These are phyloP conservation scores for Pseudoips prasinana DNA, from an alignment of 2,888 invertebrate species.

Conservation along the genomic window DNA sequence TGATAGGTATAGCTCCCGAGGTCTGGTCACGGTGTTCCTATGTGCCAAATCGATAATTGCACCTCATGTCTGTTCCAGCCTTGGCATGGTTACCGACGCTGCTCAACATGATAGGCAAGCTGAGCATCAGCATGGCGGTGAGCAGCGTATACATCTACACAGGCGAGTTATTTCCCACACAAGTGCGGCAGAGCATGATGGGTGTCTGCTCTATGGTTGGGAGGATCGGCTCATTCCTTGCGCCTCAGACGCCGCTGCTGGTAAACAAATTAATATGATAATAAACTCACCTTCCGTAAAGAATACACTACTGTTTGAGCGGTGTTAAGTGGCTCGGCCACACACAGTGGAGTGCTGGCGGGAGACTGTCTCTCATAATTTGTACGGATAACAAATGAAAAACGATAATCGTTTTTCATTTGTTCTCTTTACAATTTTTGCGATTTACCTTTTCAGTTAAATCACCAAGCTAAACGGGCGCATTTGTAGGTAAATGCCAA, in stretches of 20 bases:
- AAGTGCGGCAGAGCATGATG: conserved; percentile 79
- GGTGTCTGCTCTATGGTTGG: conserved; percentile 83
- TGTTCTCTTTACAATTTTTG: no score
- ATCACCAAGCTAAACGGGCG: no score
- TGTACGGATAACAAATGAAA: no score
- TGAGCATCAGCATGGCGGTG: conserved; percentile 82
- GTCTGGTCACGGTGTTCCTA: no score
- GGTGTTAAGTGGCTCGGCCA: conserved; percentile 12
- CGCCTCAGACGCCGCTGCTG: conserved; percentile 85
- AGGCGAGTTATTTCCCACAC: conserved; percentile 84
- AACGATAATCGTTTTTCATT: no score
- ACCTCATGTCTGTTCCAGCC: conserved; percentile 48
- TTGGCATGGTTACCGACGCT: conserved; percentile 74
- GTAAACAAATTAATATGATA: conserved; percentile 31
- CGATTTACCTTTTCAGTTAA: no score
- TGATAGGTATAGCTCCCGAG: no score
- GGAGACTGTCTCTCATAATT: no score
- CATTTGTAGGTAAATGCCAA: no score
- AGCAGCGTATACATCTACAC: conserved; percentile 83
- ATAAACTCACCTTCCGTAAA: no score
- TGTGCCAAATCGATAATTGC: no score
- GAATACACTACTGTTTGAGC: not conserved
- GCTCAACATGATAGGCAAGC: conserved; percentile 78
- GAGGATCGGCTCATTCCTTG: conserved; percentile 81
- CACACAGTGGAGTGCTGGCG: no score